Base-by-base conservation (phyloP, 2,797 vertebrate genomes). In the Eulemur rubriventer region DNA sequence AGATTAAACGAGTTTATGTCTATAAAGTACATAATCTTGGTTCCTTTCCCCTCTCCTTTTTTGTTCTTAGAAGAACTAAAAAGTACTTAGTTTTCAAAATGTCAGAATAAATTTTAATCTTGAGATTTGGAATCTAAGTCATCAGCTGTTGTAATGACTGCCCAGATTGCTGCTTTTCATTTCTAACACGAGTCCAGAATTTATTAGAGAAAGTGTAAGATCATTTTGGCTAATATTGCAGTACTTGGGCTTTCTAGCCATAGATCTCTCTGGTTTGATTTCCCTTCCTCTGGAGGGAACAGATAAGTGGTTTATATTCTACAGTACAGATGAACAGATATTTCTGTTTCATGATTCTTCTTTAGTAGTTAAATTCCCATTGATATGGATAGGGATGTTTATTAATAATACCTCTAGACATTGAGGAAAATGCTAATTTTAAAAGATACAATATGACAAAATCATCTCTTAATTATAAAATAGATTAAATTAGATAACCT, bases 41-140 rank as follows among this genome's bases (percentile, higher is more conserved):
- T 95, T 75, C 18, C 13, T 81, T 89, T 82, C 35, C 43, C 41
- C n/a, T 43, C 38, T 38, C 17, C 38, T 79, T 72, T 93, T 96
- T 79, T 90, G n/a, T 81, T 78, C 4, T 78, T 91, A 57, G 48
- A 90, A 61, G 90, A 85, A 88, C 76, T 92, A 73, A 73, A 92
- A 96, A 89, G 35, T 76, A 20, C 20, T 80, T 83, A 30, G 46
- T 95, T 97, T 93, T 75, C 14, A 88, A 82, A 93, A 85, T 90
- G 11, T 92, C 33, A 84, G 65, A 61, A 59, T 92, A 78, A 78
- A 61, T 59, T 91, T 61, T 87, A 87, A 95, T 81, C 14, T 76
- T 90, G 65, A 95, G 72, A 63, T 63, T 95, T 87, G 50, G n/a
- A 91, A 46, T 96, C 35, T 50, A 78, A 89, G 50, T 87, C 9